These are phyloP conservation scores for Lithosia quadra DNA, from an alignment of 2,888 invertebrate genomes.

Conservation along the genomic window DNA sequence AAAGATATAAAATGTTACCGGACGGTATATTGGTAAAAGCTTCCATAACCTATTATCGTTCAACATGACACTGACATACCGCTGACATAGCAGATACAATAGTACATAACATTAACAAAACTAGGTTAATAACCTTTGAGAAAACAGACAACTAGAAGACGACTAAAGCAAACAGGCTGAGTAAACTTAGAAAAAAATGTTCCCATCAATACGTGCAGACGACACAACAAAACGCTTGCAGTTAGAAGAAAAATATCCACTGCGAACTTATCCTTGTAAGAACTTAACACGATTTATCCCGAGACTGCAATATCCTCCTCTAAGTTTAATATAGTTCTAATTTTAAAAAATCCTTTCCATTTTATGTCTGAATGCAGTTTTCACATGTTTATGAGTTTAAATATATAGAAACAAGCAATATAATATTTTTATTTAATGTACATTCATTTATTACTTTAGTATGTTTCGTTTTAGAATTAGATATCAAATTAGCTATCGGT, in stretches of 20 bases:
- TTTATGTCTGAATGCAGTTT: not conserved
- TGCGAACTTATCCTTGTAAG: constrained; percentile 17
- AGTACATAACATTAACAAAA: constrained; percentile 61
- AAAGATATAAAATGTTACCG: not conserved
- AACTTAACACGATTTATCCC: not conserved
- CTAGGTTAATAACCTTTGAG: constrained; percentile 80
- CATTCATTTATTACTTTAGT: not conserved
- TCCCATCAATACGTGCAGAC: constrained; percentile 49
- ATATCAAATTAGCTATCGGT: not conserved
- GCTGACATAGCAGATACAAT: constrained; percentile 38
- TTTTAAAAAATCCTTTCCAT: not conserved
- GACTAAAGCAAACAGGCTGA: constrained; percentile 67
- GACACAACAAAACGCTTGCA: constrained; percentile 18
- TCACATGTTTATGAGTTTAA: not conserved
- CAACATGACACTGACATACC: constrained; percentile 34
- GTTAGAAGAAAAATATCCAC: constrained; percentile 40
- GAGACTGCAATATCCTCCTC: not conserved
- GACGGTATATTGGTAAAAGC: not conserved
- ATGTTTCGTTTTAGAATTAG: not conserved
- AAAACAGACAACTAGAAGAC: constrained; percentile 62
- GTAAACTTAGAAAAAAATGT: constrained; percentile 62
- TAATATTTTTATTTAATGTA: not conserved
- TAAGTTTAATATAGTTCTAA: not conserved
- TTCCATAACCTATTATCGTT: constrained; percentile 18
- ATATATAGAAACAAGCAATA: not conserved